Conservation (phyloP, 2,797 vertebrate species). For the Neosalanx taihuensis region DNA sequence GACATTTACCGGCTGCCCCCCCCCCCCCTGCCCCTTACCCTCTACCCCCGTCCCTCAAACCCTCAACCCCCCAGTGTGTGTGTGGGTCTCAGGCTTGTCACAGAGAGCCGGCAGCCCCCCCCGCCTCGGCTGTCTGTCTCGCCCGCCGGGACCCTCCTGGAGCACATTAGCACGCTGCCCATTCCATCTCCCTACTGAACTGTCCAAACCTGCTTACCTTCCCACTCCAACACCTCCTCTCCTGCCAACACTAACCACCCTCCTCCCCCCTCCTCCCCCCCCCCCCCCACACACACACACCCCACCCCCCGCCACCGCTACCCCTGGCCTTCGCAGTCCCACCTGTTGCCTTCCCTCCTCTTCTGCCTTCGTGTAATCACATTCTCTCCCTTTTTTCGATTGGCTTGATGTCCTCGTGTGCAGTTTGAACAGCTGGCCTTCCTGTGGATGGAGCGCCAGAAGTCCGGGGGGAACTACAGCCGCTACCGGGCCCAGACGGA, state of each 20-base stretch:
- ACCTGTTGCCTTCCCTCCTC: background rate
- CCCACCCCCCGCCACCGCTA: background rate
- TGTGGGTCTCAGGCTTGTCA: slow-evolving; percentile 20
- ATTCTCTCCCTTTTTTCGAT: background rate
- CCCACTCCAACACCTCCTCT: too few species aligned
- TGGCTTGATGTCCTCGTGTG: too few species aligned
- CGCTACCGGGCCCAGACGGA: slow-evolving; percentile 83
- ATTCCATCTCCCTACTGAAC: background rate
- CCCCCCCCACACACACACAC: too few species aligned
- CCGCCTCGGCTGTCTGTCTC: background rate
- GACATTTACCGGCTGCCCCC: slow-evolving; percentile 61
- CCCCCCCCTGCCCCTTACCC: slow-evolving; percentile 1
- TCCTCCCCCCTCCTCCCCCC: too few species aligned
- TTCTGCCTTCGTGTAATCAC: background rate
- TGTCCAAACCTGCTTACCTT: background rate
- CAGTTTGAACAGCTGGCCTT: slow-evolving; percentile 80
- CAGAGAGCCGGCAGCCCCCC: background rate
- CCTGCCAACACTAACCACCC: too few species aligned
- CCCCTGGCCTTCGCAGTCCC: background rate
- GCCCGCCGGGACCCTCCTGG: too few species aligned
- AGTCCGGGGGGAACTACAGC: slow-evolving; percentile 83
- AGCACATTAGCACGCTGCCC: background rate
- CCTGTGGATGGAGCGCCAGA: slow-evolving; percentile 85
- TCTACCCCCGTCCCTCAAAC: background rate
- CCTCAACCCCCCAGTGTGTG: slow-evolving; percentile 8